Evolutionary conservation across 2,797 vertebrate species (phyloP).

Genomic region (Coilia nasus): DNA sequence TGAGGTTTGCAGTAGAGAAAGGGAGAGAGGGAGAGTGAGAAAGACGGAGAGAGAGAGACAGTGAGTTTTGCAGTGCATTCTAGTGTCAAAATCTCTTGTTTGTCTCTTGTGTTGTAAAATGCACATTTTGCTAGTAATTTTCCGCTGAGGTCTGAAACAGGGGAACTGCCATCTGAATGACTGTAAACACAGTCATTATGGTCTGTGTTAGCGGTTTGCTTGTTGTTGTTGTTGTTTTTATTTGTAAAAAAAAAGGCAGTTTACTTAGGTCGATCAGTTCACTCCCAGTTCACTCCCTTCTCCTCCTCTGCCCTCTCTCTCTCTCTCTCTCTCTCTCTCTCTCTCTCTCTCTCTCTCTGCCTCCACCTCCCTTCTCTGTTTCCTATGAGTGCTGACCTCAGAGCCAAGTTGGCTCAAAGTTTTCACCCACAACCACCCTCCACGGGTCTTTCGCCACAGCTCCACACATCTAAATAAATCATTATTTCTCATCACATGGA

Average conservation of each 20-base stretch:
- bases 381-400: not conserved
- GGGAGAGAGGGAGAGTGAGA: too few relatives aligned
- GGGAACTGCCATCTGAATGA: not conserved
- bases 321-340: not conserved
- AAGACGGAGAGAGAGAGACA: not conserved
- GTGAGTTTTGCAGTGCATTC: slow-evolving; percentile 31
- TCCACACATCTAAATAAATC: not conserved
- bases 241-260: not conserved
- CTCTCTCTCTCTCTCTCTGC: too few relatives aligned
- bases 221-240: not conserved
- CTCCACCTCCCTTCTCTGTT: not conserved
- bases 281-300: not conserved
- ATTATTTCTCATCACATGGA: not conserved
- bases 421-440: not conserved
- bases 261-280: not conserved
- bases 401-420: not conserved
- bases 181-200: not conserved
- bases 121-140: not conserved
- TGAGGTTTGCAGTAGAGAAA: too few relatives aligned
- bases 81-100: too few relatives aligned
- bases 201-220: slow-evolving; percentile 5
- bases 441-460: not conserved
- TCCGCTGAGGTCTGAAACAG: not conserved
- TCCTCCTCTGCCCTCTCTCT: not conserved
- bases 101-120: too few relatives aligned